Evolutionary conservation across 1,140 invertebrate species (phyloP).

Genomic region (Conus betulinus): DNA sequence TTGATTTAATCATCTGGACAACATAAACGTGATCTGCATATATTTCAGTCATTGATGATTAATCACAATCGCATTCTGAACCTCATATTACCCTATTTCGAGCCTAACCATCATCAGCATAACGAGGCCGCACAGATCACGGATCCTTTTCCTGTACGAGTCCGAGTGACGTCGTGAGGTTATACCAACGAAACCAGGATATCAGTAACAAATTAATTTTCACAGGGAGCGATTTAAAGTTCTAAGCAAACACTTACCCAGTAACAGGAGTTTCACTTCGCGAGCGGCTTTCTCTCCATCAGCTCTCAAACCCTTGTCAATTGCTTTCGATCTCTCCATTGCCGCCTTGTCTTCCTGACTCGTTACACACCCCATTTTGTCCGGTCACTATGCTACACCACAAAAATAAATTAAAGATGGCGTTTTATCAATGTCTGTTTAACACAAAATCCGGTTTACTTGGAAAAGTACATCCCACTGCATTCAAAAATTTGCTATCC

Average conservation of each 20-base stretch:
- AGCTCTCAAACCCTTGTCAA: conserved; percentile 88
- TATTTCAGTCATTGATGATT: no score
- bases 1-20: no score
- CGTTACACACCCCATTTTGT: conserved; percentile 68
- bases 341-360: conserved; percentile 68
- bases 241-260: conserved; percentile 80
- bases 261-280: conserved; percentile 91
- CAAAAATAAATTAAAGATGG: conserved; percentile 18
- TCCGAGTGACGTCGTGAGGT: background rate
- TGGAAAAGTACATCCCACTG: conserved; percentile 18
- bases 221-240: no score
- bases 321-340: conserved; percentile 86
- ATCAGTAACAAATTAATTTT: no score
- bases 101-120: no score
- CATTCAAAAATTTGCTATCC: background rate
- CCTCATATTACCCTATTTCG: no score
- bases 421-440: conserved; percentile 17
- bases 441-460: background rate
- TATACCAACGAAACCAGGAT: background rate
- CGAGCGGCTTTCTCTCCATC: conserved; percentile 90
- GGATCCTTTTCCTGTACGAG: background rate
- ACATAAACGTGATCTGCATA: no score
- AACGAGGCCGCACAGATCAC: no score
- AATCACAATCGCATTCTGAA: no score
- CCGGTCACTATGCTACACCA: conserved; percentile 23